These are phyloP conservation scores for Boulengeromyrus knoepffleri DNA, from an alignment of 2,113 vertebrate species.

Conservation along the genomic window DNA sequence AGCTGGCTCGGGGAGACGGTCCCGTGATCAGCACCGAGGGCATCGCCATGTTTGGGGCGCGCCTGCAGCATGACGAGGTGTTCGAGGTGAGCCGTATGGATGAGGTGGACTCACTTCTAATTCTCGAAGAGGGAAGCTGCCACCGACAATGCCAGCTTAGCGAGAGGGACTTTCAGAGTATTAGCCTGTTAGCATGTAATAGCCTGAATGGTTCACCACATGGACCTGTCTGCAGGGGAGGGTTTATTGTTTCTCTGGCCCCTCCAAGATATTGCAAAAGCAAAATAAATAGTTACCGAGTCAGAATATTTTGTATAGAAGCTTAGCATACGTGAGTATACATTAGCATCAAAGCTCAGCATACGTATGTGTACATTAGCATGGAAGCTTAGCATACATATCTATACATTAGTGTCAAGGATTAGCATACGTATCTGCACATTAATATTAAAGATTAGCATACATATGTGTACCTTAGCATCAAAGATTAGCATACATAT, in stretches of 20 bases:
- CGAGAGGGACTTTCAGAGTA: background rate
- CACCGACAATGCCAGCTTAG: background rate
- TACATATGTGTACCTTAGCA: background rate
- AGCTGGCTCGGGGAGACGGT: slow-evolving; percentile 53
- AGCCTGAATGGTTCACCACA: background rate
- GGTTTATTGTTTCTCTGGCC: background rate
- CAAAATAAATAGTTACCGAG: background rate
- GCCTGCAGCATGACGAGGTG: slow-evolving; percentile 64
- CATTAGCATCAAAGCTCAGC: background rate
- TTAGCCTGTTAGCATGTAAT: background rate
- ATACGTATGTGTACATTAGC: background rate
- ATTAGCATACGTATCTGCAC: background rate
- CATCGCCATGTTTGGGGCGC: slow-evolving; percentile 70
- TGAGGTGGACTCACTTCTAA: background rate
- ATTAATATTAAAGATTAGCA: too few species aligned
- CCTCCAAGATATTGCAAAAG: background rate
- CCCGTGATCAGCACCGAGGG: slow-evolving; percentile 68
- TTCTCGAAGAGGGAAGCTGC: background rate
- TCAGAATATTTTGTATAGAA: background rate
- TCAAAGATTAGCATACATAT: background rate
- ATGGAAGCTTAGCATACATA: background rate
- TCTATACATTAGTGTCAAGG: background rate
- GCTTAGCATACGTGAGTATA: background rate
- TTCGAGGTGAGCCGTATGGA: slow-evolving; percentile 68
- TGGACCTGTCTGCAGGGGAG: background rate